Evolutionary conservation across 2,888 invertebrate genomes (phyloP).

Genomic region (Agrochola litura): DNA sequence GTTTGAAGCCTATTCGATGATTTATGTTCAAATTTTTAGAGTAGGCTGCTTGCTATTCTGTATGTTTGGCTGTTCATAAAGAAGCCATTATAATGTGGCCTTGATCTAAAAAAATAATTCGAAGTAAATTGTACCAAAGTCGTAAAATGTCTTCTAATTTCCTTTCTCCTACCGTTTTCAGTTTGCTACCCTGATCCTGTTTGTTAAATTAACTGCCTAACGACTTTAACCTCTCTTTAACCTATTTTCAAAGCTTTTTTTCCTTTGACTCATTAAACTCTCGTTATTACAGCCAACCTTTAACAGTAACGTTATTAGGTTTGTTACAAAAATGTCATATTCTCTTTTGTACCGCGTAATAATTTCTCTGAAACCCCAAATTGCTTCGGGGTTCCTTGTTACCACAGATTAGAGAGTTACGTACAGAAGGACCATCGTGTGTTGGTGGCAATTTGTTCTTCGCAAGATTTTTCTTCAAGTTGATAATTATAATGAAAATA

Average conservation of each 20-base stretch:
- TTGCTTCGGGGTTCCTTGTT: conserved; percentile 46
- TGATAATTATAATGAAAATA: not conserved
- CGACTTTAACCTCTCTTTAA: conserved; percentile 44
- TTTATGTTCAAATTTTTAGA: conserved; percentile 3
- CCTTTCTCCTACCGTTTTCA: conserved; percentile 27
- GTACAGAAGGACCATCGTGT: conserved; percentile 34
- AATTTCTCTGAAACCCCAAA: conserved; percentile 47
- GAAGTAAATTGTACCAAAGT: not conserved
- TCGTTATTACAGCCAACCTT: conserved; percentile 54
- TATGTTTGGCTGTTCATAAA: not conserved
- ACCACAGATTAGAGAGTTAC: conserved; percentile 1
- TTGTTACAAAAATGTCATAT: conserved; percentile 59
- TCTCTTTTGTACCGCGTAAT: conserved; percentile 55
- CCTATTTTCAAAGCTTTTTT: conserved; percentile 47
- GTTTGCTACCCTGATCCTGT: conserved; percentile 29
- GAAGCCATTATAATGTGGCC: conserved; percentile 17
- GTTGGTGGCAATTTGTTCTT: not conserved
- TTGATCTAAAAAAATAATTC: conserved; percentile 13
- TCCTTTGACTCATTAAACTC: conserved; percentile 53
- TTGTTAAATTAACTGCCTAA: conserved; percentile 56
- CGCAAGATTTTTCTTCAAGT: not conserved
- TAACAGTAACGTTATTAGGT: conserved; percentile 46
- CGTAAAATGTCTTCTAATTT: conserved; percentile 48
- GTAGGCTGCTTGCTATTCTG: not conserved
- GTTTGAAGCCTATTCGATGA: not conserved